Evolutionary conservation across 1,140 invertebrate genomes (phyloP).

Genomic region (Thalassaphorura encarpata): DNA sequence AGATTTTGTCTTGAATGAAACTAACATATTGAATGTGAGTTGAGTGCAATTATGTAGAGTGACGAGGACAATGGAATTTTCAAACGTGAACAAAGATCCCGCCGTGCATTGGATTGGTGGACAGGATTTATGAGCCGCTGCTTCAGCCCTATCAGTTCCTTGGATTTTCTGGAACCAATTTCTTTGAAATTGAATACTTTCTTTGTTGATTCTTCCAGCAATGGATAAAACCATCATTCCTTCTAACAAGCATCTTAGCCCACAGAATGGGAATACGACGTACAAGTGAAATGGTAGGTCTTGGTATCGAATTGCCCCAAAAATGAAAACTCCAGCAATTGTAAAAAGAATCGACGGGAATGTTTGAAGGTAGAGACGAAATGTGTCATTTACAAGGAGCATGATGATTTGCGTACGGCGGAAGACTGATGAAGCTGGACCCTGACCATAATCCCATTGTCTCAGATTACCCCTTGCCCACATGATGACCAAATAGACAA

Average conservation of each 20-base stretch:
- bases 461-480: background rate
- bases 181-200: background rate
- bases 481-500: background rate
- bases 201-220: constrained; percentile 4
- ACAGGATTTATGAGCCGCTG: background rate
- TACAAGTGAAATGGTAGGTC: background rate
- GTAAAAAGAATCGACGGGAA: constrained; percentile 2
- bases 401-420: background rate
- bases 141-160: background rate
- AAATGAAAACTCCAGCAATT: background rate
- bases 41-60: constrained; percentile 1
- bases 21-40: constrained; percentile 2
- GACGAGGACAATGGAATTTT: constrained; percentile 11
- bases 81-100: constrained; percentile 12
- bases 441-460: background rate
- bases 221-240: background rate
- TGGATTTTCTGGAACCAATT: background rate
- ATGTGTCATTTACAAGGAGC: background rate
- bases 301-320: background rate
- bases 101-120: constrained; percentile 8
- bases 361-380: background rate
- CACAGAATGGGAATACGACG: constrained; percentile 4
- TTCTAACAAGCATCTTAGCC: constrained; percentile 2
- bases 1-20: background rate
- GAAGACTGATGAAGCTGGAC: background rate